Evolutionary conservation across 2,888 invertebrate species (phyloP), one percentile per base, ranked within the genome.

Genomic region (Furcula furcula): DNA sequence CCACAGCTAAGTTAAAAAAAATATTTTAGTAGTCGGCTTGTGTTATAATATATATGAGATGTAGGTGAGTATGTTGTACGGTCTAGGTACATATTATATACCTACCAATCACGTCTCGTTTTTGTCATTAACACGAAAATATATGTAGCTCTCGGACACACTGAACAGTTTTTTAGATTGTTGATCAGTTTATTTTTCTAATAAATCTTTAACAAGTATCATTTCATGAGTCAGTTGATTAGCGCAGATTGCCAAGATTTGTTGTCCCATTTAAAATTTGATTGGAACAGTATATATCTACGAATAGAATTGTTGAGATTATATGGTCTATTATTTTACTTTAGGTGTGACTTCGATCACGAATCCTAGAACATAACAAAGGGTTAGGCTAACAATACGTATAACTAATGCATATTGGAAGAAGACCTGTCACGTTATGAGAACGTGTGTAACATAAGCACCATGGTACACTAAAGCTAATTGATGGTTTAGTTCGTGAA

Each of bases 401-500:
- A 21, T 36, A n/a, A n/a, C n/a, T n/a, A n/a, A n/a, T n/a, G n/a
- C n/a, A 37, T 7, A 31, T 37, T 51, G 36, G 46, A 58, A 51
- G 48, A 43, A 45, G 54, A 63, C 62, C 60, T 51, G 58, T 65
- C 60, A 48, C 63, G 58, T 55, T 54, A 56, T 53, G 56, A 44
- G 60, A 63, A 67, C 65, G 56, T 50, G 10, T 54, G 48, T 57
- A 49, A 44, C 35, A 36, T 57, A 56, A 60, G 54, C 59, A 62
- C 58, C 54, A 59, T 54, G 50, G 37, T 51, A 56, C 57, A 62
- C 55, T 65, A 56, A 70, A 62, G 68, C 71, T 77, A 79, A 81
- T 80, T 77, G 80, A 78, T 77, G 71, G 68, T 73, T 61, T 60
- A 52, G 66, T 65, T 66, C 57, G 56, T 53, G 55, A 68, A 68